Evolutionary conservation across 2,888 invertebrate genomes (phyloP), one percentile per base, ranked within the genome.

Genomic region (Omphaloscelis lunosa): DNA sequence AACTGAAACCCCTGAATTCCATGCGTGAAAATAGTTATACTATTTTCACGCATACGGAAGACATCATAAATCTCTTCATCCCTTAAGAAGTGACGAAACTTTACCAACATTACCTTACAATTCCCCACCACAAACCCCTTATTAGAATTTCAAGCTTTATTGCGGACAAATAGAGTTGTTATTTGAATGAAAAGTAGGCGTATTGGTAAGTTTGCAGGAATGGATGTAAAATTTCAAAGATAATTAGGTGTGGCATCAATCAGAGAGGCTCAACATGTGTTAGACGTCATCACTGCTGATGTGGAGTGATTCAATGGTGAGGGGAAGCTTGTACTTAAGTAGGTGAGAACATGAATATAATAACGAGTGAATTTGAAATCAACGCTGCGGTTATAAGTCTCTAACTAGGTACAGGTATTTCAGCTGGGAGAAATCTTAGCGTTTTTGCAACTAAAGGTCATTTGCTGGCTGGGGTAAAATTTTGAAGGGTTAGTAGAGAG

Each of bases 201-300:
- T 29, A 20, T 59, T 34, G 12, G 39, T 79, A 87, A 73, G 56
- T 76, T 89, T 75, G 85, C 79, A 45, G 41, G 61, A 72, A 76
- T 85, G 76, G 71, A 86, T 89, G 90, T 88, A 81, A 90, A 89
- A 89, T 92, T 92, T 91, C 88, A 85, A 86, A 90, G 87, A 87
- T 93, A 95, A 95, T 95, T 95, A 95, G 93, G 88, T 89, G 91
- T 89, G 91, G 86, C 93, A 92, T 93, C 89, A 86, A 93, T 94
- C 94, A 94, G 78, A 68, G 67, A 62, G 74, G 67, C 72, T 82
- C 80, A 89, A 92, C 94, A 94, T 89, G 90, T 95, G 94, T 93
- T 81, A 59, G 70, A 83, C 92, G 94, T 94, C 93, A 90, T 83
- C 93, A 86, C 84, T 61, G 79, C 75, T 86, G 82, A 76, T 80